phyloP scores from a whole-genome alignment of 2,113 vertebrate species.

The Rhadina sibilatrix region DNA sequence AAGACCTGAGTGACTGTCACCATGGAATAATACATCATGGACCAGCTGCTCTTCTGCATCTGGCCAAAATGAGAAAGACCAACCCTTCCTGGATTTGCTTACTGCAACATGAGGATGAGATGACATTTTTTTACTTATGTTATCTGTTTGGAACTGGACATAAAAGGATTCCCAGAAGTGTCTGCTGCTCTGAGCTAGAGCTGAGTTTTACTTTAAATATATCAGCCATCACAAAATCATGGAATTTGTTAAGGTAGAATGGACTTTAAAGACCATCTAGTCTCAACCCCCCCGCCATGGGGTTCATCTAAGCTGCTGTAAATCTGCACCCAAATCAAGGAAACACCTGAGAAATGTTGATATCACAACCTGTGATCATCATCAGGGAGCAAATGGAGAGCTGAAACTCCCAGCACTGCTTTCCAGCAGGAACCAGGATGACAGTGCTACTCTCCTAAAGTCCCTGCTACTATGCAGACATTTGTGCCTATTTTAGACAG shows the following conservation, averaged over 20 bases:
- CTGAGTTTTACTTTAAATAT: neutral
- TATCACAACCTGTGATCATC: neutral
- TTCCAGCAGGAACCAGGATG: neutral
- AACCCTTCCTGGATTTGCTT: neutral
- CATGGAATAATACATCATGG: neutral
- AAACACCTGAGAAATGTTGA: neutral
- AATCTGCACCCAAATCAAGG: neutral
- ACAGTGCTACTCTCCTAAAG: neutral
- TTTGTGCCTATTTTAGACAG: neutral
- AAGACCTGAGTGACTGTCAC: neutral
- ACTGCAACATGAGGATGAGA: neutral
- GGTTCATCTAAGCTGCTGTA: neutral
- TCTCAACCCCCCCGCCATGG: accelerated
- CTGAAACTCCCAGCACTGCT: neutral
- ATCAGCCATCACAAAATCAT: neutral
- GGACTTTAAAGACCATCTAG: neutral
- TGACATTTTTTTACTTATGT: neutral
- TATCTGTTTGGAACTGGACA: neutral
- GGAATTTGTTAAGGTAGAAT: neutral
- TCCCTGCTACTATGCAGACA: neutral
- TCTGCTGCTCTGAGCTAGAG: neutral
- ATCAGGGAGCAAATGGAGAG: neutral
- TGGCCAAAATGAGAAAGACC: neutral
- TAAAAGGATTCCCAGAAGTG: neutral
- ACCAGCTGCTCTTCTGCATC: neutral